Percentiles rank a stretch among this genome's conserved stretches.
phyloP scores from a whole-genome alignment of 2,888 invertebrate species.

The Scaptomyza caliginosa region DNA sequence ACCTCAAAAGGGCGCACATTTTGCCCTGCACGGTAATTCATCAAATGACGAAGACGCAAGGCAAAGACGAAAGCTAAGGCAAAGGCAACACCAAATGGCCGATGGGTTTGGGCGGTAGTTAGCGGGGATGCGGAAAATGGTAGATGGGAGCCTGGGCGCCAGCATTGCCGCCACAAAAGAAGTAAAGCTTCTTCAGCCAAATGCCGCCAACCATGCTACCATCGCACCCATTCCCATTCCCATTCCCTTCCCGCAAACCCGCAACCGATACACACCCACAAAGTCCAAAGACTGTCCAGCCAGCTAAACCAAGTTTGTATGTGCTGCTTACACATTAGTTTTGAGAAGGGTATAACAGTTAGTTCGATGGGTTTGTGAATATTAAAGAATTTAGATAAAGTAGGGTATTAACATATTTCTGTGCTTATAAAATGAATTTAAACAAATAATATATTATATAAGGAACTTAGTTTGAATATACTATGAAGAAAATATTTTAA shows the following conservation, averaged over 20 bases:
- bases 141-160: constrained; percentile 54
- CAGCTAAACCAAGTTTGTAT: constrained; percentile 40
- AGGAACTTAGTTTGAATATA: too few species aligned
- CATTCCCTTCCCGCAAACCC: constrained; percentile 12
- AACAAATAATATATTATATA: too few species aligned
- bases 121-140: not conserved
- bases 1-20: constrained; percentile 68
- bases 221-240: constrained; percentile 10
- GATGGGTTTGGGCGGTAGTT: constrained; percentile 30
- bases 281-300: constrained; percentile 68
- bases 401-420: too few species aligned
- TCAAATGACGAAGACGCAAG: constrained; percentile 78
- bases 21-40: constrained; percentile 80
- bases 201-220: constrained; percentile 23
- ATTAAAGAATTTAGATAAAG: not conserved
- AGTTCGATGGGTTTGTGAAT: not conserved
- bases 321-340: constrained; percentile 31
- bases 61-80: constrained; percentile 39
- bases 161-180: constrained; percentile 69
- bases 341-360: constrained; percentile 22
- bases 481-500: too few species aligned
- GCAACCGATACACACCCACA: constrained; percentile 25
- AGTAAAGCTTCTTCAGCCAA: constrained; percentile 75
- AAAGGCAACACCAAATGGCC: constrained; percentile 40
- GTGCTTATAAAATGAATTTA: too few species aligned